Base-by-base conservation (phyloP, 2,113 vertebrate genomes). In the Notarius lentiginosus region DNA sequence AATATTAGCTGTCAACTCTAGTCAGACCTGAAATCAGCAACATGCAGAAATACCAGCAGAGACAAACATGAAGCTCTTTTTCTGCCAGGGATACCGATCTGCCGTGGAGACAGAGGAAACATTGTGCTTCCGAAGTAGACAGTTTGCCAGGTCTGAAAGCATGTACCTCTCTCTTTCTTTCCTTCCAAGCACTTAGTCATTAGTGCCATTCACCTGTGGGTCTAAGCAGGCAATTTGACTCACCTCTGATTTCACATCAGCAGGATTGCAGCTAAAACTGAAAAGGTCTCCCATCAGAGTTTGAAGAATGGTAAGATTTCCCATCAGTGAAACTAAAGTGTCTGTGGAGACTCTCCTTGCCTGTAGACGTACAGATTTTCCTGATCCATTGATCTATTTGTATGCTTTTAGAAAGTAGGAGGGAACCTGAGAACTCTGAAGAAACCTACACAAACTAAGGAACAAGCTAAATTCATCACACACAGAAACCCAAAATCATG, bases 41-140 rank as follows among this genome's bases (percentile, higher is more conserved):
- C 41, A 53, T 20, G 70, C n/a, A 34, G 68, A 65, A 87, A 83
- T 76, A 41, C 27, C 68, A 83, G 22, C 56, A 76, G 68, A 83
- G 60, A 73, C 18, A n/a, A 87, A 87, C 73, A 20, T 61, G 24
- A 61, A 70, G 65, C 66, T 9, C 55, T 85, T 60, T 73, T 34
- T 80, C 41, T 47, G 58, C 34, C 56, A 20, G 68, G 66, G 79
- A 61, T 58, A 61, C 55, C 22, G 66, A 51, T 82, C 22, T 73
- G 66, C 79, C 61, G 56, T 51, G 56, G 66, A 82, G 79, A 86
- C 85, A 82, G 77, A 82, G 76, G 63, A 80, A 81, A 70, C 77
- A 72, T 49, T 86, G 66, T 86, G n/a, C 58, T 58, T 30, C 51
- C 63, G 73, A 56, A 82, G 60, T 49, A 73, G 77, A 70, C 22